Evolutionary conservation across 2,888 invertebrate species (phyloP).

Genomic region (Caenorhabditis sp.): DNA sequence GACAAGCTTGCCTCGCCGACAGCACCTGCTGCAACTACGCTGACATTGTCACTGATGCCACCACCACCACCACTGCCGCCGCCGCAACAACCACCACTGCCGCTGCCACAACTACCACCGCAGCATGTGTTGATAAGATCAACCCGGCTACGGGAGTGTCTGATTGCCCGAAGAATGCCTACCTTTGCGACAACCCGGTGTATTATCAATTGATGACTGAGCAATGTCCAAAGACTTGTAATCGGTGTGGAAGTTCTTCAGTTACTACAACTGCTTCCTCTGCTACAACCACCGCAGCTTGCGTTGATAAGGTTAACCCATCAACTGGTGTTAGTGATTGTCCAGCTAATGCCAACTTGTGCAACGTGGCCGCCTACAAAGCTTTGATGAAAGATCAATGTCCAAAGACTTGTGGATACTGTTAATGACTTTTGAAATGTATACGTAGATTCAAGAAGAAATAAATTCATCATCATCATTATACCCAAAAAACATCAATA

Average conservation of each 20-base stretch:
- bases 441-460: no score
- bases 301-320: constrained; percentile 37
- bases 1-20: constrained; percentile 27
- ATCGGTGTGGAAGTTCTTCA: neutral
- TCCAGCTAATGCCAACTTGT: constrained; percentile 35
- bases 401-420: constrained; percentile 48
- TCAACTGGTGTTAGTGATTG: constrained; percentile 42
- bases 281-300: neutral
- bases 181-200: constrained; percentile 26
- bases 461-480: no score
- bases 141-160: constrained; percentile 34
- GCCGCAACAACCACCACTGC: no score
- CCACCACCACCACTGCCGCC: constrained; percentile 24
- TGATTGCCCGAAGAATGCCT: constrained; percentile 29
- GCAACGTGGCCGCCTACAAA: constrained; percentile 41
- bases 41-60: constrained; percentile 21
- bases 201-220: constrained; percentile 35
- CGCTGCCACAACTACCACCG: no score
- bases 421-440: constrained; percentile 11
- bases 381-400: constrained; percentile 45
- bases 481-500: no score
- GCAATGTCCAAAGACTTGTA: constrained; percentile 12
- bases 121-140: constrained; percentile 28
- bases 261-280: neutral
- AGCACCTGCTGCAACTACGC: constrained; percentile 28